These are phyloP conservation scores for Papio anubis DNA, from an alignment of 2,113 vertebrate species.

Conservation along the genomic window DNA sequence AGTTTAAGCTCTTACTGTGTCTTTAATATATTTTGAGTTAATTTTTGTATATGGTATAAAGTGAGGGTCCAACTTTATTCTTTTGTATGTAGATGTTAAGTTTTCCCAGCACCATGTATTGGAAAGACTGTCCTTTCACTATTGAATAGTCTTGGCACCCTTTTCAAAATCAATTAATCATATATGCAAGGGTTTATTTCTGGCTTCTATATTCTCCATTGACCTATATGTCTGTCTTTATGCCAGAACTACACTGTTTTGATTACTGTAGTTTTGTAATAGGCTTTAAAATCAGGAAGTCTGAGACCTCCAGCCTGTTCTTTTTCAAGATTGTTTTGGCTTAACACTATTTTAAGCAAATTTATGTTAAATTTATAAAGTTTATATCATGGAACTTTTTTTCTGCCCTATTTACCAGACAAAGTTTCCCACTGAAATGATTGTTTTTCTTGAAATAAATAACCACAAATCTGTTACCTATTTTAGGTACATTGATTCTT, in stretches of 20 bases:
- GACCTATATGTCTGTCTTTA: neutral
- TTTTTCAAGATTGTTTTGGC: neutral
- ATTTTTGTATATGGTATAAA: neutral
- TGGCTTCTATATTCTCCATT: neutral
- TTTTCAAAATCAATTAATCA: neutral
- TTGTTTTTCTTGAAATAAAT: neutral
- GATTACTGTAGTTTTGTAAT: neutral
- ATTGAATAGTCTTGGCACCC: neutral
- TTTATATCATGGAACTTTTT: constrained; percentile 12
- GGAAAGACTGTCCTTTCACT: neutral
- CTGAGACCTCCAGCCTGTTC: neutral
- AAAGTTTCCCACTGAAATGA: neutral
- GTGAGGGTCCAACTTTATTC: neutral
- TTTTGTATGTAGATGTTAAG: neutral
- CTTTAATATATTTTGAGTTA: neutral
- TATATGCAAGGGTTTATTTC: neutral
- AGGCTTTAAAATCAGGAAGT: neutral
- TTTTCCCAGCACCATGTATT: neutral
- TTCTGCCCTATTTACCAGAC: neutral
- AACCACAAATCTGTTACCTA: neutral
- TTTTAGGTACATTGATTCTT: neutral
- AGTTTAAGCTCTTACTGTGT: neutral
- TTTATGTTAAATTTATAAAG: neutral
- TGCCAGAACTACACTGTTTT: neutral
- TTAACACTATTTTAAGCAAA: neutral